Evolutionary conservation across 2,113 vertebrate species (phyloP), one percentile per base, ranked within the genome.

Genomic region (Lanius collurio): DNA sequence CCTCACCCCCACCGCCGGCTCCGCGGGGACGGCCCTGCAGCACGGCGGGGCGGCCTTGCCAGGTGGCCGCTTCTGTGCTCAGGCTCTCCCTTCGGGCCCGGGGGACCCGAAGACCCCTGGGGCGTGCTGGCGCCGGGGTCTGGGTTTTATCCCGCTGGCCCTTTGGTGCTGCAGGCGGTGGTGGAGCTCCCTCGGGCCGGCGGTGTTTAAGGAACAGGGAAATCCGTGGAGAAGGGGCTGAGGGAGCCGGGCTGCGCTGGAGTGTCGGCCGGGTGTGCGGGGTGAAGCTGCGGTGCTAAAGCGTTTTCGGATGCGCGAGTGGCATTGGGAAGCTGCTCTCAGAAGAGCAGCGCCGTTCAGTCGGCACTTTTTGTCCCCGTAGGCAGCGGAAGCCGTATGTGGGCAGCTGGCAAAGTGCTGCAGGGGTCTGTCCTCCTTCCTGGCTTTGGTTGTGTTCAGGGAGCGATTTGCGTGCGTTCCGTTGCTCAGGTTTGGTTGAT

Each of bases 221-320:
- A 4, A 1, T 5, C 3, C 6, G 23, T 31, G 31, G 21, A 12
- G 42, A 9, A 7, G 4, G 30, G 52, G 33, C 49, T 16, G 44
- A 2, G 11, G 31, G 27, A 17, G 37, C 18, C 20, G 2, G 23
- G 44, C 39, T 5, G 55, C 42, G 4, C 15, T 4, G 62, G 10
- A 1, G 28, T 0, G 0, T 2, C 3, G 39, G 21, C 14, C 23
- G 78, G 10, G 4, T 15, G 33, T 14, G 63, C 37, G 3, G 42
- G 13, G 27, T 6, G 44, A 13, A 15, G 2, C 24, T 5, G 21
- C 19, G n/a, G 39, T 6, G 27, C 15, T 7, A 1, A 8, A 14
- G 31, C 11, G 12, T 0, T 46, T 12, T 3, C 9, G 0, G 14
- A 3, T 4, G 14, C 4, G 30, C 7, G 8, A 6, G 35, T 0